Evolutionary conservation across 2,113 vertebrate genomes (phyloP), one percentile per base, ranked within the genome.

Genomic region (Damaliscus lunatus): DNA sequence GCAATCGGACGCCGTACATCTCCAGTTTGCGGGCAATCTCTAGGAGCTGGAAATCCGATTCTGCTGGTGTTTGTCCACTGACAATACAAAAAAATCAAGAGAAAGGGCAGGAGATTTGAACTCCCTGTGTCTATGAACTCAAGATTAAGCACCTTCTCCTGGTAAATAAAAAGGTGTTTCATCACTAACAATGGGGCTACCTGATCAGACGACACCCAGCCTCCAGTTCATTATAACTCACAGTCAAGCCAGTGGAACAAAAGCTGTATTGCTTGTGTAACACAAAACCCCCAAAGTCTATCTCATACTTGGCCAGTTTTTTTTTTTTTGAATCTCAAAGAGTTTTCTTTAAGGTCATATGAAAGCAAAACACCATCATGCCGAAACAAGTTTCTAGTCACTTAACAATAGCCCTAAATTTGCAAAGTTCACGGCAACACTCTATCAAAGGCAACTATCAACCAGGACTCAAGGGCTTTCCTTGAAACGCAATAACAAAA

Each of bases 31-130:
- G 99, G 0, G 99, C 99, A 96, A 99, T 99, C 98, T 99, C 99
- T 91, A 99, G 97, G 91, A 99, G 99, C 94, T 99, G 99, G 98
- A 99, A 99, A 98, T 99, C 99, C 1, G 99, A 99, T 97, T 99
- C 99, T 97, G 99, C 99, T 97, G 99, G 99, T 80, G 99, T 99
- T 89, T 99, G 99, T 97, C 99, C 99, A 97, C 99, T 99, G 90
- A 82, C 91, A 97, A 97, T 97, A 97, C 80, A 98, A 97, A 46
- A 98, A 97, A 88, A n/a, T 83, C 29, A 94, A 98, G 98, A 96
- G 78, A 96, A 86, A 97, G 82, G 94, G 50, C 97, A 89, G 83
- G 86, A 96, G 96, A 96, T 90, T 82, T 96, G 94, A 91, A 97
- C 97, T 98, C 96, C 94, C 98, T 40, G 62, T 86, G 94, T 97